These are phyloP conservation scores for Lithophane semibrunnea DNA, from an alignment of 2,888 invertebrate species.

Conservation along the genomic window DNA sequence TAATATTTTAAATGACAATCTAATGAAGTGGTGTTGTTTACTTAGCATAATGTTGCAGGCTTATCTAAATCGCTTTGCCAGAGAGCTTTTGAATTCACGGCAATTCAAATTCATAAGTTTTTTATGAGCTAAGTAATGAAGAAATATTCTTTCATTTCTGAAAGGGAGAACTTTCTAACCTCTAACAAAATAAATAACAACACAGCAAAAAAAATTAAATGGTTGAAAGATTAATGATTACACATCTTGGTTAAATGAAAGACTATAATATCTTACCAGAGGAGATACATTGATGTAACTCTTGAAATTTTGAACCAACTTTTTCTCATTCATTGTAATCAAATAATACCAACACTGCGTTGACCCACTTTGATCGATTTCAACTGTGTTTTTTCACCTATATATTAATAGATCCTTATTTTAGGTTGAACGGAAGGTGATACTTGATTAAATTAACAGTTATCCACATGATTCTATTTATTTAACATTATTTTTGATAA, in stretches of 20 bases:
- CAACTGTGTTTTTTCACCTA: slow-evolving; percentile 64
- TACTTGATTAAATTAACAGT: slow-evolving; percentile 73
- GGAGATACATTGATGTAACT: slow-evolving; percentile 89
- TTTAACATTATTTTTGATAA: slow-evolving; percentile 82
- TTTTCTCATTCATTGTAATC: slow-evolving; percentile 90
- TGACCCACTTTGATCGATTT: slow-evolving; percentile 81
- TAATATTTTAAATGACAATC: slow-evolving; percentile 8
- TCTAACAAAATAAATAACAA: slow-evolving; percentile 52
- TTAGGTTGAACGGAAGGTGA: slow-evolving; percentile 67
- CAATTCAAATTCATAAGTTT: background rate
- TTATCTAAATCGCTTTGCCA: slow-evolving; percentile 4
- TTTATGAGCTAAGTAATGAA: background rate
- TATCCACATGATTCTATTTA: slow-evolving; percentile 83
- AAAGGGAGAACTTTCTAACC: slow-evolving; percentile 53
- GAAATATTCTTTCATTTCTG: background rate
- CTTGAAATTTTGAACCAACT: slow-evolving; percentile 89
- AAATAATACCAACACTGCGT: slow-evolving; percentile 74
- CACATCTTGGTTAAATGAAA: background rate
- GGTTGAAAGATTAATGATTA: background rate
- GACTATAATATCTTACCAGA: slow-evolving; percentile 74
- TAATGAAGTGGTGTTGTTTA: slow-evolving; percentile 20
- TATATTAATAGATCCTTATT: slow-evolving; percentile 65
- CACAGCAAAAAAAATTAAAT: slow-evolving; percentile 9
- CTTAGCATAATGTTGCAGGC: background rate
- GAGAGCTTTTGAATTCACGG: background rate